Base-by-base conservation (phyloP, 2,888 invertebrate species). In the Nephrocerus scutellatus region DNA sequence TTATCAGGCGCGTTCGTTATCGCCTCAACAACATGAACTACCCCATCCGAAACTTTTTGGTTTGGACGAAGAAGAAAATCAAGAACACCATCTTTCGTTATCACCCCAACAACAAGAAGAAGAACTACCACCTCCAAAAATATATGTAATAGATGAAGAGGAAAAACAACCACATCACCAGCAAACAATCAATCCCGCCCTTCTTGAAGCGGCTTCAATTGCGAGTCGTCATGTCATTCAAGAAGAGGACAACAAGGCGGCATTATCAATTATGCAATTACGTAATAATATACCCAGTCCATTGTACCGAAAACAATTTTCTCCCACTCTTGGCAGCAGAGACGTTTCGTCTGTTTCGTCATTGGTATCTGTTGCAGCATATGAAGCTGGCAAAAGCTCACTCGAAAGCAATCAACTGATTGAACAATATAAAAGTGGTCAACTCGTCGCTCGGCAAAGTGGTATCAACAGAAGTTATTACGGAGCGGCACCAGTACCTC, bases 141-240 rank as follows among this genome's bases (percentile, higher is more conserved):
- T 26, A 19, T 37, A 37, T 35, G 34, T 16, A 9, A 9, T 10
- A 16, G 3, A n/a, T 40, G 4, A 6, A 73, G 63, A 23, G 59
- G 64, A 6, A 55, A 59, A n/a, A 51, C 55, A 13, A 50, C 56
- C n/a, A 40, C 51, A 22, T 49, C 60, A 23, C 51, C 41, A 24
- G 10, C 41, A 53, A 20, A 64, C 65, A 6, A 68, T 68, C 12
- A 68, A 68, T 54, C 67, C 70, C 6, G 69, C 66, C 3, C 50
- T 69, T 30, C 51, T 69, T 3, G 69, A 66, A 39, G 63, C 63
- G 29, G 68, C 68, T 37, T 60, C 59, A 41, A 53, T 65, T 47
- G 62, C 62, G n/a, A 60, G 65, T n/a, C 57, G 57, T 13, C 47
- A 51, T 12, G 50, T 49, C 10, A 35, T 36, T n/a, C 54, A 60